A percentile compares a stretch with the other conserved stretches of the same genome.
phyloP scores from a whole-genome alignment of 2,797 vertebrate genomes.

The Cetoscarus ocellatus region DNA sequence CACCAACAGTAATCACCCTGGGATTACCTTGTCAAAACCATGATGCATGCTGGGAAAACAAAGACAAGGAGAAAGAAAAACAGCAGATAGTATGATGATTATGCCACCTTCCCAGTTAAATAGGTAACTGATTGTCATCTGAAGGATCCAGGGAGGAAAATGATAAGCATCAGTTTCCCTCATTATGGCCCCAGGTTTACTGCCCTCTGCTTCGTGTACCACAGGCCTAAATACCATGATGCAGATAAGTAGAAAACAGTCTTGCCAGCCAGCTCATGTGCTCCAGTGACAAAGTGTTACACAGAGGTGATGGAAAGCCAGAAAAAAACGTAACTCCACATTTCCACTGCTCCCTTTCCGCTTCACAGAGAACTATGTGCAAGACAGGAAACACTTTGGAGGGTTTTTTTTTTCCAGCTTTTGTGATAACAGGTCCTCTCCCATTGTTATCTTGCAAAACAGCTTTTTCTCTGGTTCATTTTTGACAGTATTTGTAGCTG shows the following conservation, averaged over 20 bases:
- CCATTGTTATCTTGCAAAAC: not conserved
- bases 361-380: constrained; percentile 23
- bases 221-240: constrained; percentile 48
- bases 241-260: constrained; percentile 49
- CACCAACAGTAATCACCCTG: no score
- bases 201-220: constrained; percentile 35
- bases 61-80: no score
- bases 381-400: constrained; percentile 36
- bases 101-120: constrained; percentile 6
- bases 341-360: constrained; percentile 52
- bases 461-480: not conserved
- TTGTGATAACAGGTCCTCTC: not conserved
- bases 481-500: not conserved
- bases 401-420: not conserved
- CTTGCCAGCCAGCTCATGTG: constrained; percentile 31
- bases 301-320: constrained; percentile 34
- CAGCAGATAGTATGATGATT: not conserved
- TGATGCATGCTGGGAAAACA: no score
- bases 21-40: no score
- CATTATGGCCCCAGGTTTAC: constrained; percentile 50
- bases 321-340: constrained; percentile 8
- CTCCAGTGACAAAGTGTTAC: constrained; percentile 22
- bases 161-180: constrained; percentile 79
- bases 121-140: constrained; percentile 30
- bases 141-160: constrained; percentile 31